Conservation (phyloP, 2,113 vertebrate genomes). For the Hylia prasina region DNA sequence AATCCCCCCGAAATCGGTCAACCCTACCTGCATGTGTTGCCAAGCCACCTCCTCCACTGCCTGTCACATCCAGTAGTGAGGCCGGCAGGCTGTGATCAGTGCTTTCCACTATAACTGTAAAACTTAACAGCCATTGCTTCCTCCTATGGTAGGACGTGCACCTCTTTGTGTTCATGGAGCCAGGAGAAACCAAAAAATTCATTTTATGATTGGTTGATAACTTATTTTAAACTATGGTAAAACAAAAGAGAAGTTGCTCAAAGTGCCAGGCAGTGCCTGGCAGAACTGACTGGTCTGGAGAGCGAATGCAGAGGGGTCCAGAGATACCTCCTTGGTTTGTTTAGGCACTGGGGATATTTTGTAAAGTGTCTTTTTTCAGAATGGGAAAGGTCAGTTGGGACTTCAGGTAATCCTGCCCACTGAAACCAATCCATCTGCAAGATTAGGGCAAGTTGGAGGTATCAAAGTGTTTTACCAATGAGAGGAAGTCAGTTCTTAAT, state of each 20-base stretch:
- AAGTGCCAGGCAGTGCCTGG: not conserved
- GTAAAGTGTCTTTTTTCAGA: constrained; percentile 14
- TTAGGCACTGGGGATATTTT: constrained; percentile 40
- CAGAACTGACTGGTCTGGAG: constrained; percentile 6
- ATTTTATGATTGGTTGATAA: constrained; percentile 58
- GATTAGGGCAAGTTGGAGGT: not conserved
- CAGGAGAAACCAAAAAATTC: constrained; percentile 79
- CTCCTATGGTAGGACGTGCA: constrained; percentile 98
- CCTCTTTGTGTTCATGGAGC: constrained; percentile 84
- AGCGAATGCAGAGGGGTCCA: not conserved
- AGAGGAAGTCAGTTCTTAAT: not conserved
- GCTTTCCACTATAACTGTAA: constrained; percentile 72
- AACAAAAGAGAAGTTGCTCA: constrained; percentile 33
- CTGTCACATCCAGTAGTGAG: constrained; percentile 96
- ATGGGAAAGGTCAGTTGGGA: not conserved
- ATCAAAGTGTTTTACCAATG: not conserved
- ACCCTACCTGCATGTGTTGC: constrained; percentile 99
- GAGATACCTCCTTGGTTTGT: constrained; percentile 18
- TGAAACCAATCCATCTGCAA: not conserved
- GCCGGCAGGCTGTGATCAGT: constrained; percentile 43
- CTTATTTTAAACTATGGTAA: constrained; percentile 35
- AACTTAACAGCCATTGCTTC: constrained; percentile 88
- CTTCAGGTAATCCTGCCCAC: not conserved
- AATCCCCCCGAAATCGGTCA: constrained; percentile 95
- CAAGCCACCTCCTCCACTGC: constrained; percentile 95